Evolutionary conservation across 2,888 invertebrate species (phyloP), one percentile per base, ranked within the genome.

Genomic region (Rhamnusium bicolor): DNA sequence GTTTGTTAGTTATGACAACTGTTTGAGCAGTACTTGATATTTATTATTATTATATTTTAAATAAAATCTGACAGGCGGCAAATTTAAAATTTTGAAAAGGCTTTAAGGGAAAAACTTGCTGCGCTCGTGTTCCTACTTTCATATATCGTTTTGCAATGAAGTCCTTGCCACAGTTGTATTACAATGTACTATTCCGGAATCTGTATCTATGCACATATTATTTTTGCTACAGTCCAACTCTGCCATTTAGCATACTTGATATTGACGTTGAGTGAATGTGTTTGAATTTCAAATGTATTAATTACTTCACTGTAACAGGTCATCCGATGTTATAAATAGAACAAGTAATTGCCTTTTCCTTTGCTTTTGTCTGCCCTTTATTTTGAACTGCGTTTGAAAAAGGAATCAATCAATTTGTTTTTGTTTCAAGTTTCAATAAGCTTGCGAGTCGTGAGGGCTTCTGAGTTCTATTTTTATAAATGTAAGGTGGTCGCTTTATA

Each of bases 401-500:
- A 40, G 61, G 46, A 46, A 46, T 24, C 12, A 58, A 66, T 66
- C 14, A 27, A 32, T 62, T 60, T 71, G 71, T 75, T 71, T 65
- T 75, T 73, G 65, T 71, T 75, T 73, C 56, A 54, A 29, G 58
- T 71, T 75, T 73, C 56, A 61, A 29, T 53, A 72, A 58, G 66
- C 67, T 61, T 67, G 66, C 47, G 60, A 61, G 67, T 66, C 72
- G 62, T 40, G 63, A 49, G 67, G 73, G 76, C 66, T 71, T 71
- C 69, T 63, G 75, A 73, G 58, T 69, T 74, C 80, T 80, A 81
- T 81, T 81, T 81, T 80, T 71, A 78, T 74, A 72, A 62, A 69
- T 72, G 79, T 80, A 78, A 81, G 81, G 81, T 80, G 81, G 81
- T 80, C 81, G 81, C 76, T 79, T 78, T 75, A 78, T 79, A 76